Evolutionary conservation across 2,888 invertebrate genomes (phyloP).

Genomic region (Temnothorax ravouxi): DNA sequence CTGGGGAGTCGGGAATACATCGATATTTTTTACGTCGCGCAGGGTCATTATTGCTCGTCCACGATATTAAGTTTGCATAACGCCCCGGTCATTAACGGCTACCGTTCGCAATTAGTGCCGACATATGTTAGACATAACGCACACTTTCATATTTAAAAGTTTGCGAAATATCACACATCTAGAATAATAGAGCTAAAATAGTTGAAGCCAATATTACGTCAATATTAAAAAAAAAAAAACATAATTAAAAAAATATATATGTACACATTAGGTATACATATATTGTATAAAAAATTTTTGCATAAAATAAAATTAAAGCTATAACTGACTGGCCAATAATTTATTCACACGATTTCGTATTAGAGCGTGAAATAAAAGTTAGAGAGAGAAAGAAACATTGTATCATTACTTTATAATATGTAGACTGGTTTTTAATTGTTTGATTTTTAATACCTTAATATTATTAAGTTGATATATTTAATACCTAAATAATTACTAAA

Average conservation of each 20-base stretch:
- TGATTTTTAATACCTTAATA: not conserved
- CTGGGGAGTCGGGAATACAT: conserved; percentile 30
- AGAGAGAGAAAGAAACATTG: not conserved
- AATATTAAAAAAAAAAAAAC: not conserved
- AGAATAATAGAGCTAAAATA: not conserved
- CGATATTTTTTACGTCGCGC: conserved; percentile 65
- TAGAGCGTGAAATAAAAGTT: not conserved
- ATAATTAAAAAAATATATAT: not conserved
- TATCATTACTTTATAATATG: not conserved
- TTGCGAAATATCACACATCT: conserved; percentile 8
- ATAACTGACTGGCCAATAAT: not conserved
- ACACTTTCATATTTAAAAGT: conserved; percentile 20
- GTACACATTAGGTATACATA: not conserved
- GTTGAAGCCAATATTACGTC: not conserved
- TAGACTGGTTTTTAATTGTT: not conserved
- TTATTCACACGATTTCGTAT: not conserved
- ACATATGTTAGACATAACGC: not conserved
- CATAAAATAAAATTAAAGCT: not conserved
- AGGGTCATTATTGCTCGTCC: conserved; percentile 38
- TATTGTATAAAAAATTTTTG: too few relatives aligned
- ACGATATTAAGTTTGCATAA: conserved; percentile 40
- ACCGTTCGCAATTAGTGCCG: conserved; percentile 28
- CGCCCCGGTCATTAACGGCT: conserved; percentile 23
- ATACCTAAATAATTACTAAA: not conserved
- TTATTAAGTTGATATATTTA: not conserved